Conservation (phyloP, 2,888 invertebrate species). For the Lacanobia wlatinum region DNA sequence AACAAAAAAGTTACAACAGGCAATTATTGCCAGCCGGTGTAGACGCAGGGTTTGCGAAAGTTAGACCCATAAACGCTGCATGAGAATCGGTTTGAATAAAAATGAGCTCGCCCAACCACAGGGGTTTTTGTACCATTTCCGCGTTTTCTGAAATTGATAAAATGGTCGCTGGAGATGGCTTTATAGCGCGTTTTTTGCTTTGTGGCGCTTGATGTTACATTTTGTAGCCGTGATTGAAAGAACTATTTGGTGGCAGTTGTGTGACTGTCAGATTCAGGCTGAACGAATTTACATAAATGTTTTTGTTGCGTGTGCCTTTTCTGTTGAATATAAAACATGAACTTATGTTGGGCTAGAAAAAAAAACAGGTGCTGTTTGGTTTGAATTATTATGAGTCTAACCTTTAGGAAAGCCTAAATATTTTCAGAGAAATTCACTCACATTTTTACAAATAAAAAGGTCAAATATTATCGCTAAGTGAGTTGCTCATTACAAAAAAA, state of each 20-base stretch:
- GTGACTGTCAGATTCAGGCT: constrained; percentile 15
- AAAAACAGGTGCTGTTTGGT: constrained; percentile 6
- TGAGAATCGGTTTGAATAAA: constrained; percentile 76
- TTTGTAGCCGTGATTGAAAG: constrained; percentile 35
- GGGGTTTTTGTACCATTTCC: constrained; percentile 57
- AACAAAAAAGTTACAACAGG: constrained; percentile 67
- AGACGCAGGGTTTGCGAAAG: constrained; percentile 63
- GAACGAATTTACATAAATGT: constrained; percentile 23
- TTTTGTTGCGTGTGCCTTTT: constrained; percentile 20
- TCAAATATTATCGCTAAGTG: background rate
- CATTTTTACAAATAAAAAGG: background rate
- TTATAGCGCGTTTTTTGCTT: constrained; percentile 42
- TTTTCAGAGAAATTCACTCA: background rate
- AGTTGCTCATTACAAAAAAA: constrained; percentile 13
- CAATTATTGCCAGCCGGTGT: constrained; percentile 69
- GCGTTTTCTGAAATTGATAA: constrained; percentile 64
- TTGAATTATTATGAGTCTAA: constrained; percentile 16
- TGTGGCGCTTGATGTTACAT: constrained; percentile 21
- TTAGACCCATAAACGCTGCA: constrained; percentile 75
- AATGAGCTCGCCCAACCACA: constrained; percentile 64
- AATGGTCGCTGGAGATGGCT: constrained; percentile 49
- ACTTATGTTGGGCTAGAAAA: background rate
- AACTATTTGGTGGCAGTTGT: constrained; percentile 18
- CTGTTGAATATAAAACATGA: constrained; percentile 18
- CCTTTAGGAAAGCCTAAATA: background rate